These are phyloP conservation scores for Leptarthrus brevirostris DNA, from an alignment of 2,888 invertebrate species.

Conservation along the genomic window DNA sequence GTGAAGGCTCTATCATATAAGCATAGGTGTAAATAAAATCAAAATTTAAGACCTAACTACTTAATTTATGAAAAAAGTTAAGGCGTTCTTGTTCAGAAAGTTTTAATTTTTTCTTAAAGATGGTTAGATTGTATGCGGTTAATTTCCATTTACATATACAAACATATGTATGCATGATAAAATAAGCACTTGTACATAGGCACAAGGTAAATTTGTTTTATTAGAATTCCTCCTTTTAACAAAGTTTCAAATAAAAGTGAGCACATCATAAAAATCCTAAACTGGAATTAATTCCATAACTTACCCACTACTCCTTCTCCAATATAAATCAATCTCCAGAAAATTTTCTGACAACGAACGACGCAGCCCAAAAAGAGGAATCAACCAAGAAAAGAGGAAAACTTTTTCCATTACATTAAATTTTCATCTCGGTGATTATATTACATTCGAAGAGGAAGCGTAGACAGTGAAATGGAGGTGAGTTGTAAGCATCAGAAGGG, in stretches of 20 bases:
- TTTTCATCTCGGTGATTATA: conserved; percentile 45
- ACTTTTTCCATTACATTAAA: conserved; percentile 47
- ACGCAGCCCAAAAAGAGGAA: conserved; percentile 31
- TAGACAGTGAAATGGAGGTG: conserved; percentile 12
- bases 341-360: conserved; percentile 27
- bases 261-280: neutral
- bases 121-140: too few species aligned
- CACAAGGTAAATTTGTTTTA: too few species aligned
- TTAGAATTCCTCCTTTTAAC: too few species aligned
- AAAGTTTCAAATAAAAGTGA: neutral
- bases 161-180: too few species aligned
- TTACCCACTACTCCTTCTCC: conserved; percentile 3
- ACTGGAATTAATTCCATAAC: conserved; percentile 37
- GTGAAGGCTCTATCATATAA: too few species aligned
- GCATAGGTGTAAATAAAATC: too few species aligned
- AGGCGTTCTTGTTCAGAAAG: too few species aligned
- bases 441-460: conserved; percentile 24
- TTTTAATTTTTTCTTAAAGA: too few species aligned
- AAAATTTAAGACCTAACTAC: too few species aligned
- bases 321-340: conserved; percentile 36
- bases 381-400: conserved; percentile 41
- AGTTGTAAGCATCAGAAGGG: conserved; percentile 28
- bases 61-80: too few species aligned
- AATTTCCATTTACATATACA: too few species aligned
- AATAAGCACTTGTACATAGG: too few species aligned